Percentiles rank a stretch among this genome's conserved stretches.
These are phyloP conservation scores for Melitaea athalia DNA, from an alignment of 2,888 invertebrate species.

Conservation along the genomic window DNA sequence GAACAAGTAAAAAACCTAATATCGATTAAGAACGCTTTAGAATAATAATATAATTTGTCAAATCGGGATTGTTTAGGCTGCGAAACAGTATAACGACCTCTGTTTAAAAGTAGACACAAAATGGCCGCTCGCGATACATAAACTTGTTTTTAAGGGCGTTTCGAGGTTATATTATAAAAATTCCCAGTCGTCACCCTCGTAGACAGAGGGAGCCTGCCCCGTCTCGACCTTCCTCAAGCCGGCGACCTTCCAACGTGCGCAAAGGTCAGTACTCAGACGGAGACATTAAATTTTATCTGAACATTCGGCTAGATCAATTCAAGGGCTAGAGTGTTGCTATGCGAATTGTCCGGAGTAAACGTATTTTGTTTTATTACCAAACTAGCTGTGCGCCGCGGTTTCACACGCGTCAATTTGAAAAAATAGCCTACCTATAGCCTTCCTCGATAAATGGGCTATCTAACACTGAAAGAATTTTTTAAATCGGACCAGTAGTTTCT, in stretches of 20 bases:
- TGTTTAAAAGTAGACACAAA: slow-evolving; percentile 40
- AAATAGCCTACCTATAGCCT: too few species aligned
- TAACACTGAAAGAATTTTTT: too few species aligned
- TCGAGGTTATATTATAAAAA: slow-evolving; percentile 76
- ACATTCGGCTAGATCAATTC: slow-evolving; percentile 30
- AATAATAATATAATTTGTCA: slow-evolving; percentile 15
- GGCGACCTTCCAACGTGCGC: slow-evolving; percentile 65
- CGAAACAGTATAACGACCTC: slow-evolving; percentile 43
- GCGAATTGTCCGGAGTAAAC: slow-evolving; percentile 13
- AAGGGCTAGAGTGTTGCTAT: slow-evolving; percentile 26
- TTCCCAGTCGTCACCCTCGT: slow-evolving; percentile 58
- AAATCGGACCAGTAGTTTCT: too few species aligned
- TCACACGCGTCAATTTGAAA: too few species aligned
- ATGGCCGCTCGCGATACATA: slow-evolving; percentile 40
- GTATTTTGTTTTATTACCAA: not conserved
- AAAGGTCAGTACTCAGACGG: slow-evolving; percentile 59
- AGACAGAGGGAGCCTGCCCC: slow-evolving; percentile 49
- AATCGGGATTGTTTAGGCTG: slow-evolving; percentile 24
- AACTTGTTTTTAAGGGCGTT: slow-evolving; percentile 63
- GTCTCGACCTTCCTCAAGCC: slow-evolving; percentile 42
- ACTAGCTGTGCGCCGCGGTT: too few species aligned
- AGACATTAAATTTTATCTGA: slow-evolving; percentile 39
- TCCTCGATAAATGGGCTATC: too few species aligned
- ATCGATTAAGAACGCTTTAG: not conserved
- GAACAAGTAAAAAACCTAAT: not conserved